Evolutionary conservation across 2,888 invertebrate genomes (phyloP), one percentile per base, ranked within the genome.

Genomic region (Drosophila mercatorum): DNA sequence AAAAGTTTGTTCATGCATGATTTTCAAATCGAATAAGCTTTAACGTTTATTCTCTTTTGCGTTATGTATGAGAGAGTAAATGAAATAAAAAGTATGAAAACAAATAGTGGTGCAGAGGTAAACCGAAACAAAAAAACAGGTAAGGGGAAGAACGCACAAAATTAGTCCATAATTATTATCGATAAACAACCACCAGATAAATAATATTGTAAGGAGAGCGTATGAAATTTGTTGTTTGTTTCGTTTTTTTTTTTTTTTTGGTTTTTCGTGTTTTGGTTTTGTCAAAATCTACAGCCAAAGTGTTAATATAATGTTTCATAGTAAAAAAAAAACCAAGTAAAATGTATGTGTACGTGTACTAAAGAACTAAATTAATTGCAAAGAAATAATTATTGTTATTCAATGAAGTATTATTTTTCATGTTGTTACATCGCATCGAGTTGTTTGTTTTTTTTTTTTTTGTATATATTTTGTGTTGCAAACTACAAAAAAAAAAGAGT

Each of bases 271-370:
- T 72, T 59, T 61, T 52, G 49, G 58, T 81, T 80, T 89, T 87
- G 83, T 84, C 79, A 80, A 90, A 86, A 91, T 89, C 91, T 90
- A 91, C 86, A 90, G 88, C 90, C 91, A 90, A 88, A 86, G 78
- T 81, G 90, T 91, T 91, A 89, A 82, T 55, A 55, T 81, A 79
- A 66, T 78, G 70, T 79, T 75, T 71, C 22, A 22, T 22, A 22
- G 22, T 22, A 22, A 22, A 22, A 22, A 22, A 22, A 22, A 22
- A 22, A 22, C 22, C 1, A 22, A 22, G 22, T 22, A 22, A 22
- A 22, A 22, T 22, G 22, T 22, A 22, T 22, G 22, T 22, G 22
- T 22, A 22, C 22, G 22, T 22, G 2, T 22, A 22, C 22, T 22
- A 22, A 22, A 22, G 22, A 22, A 22, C 22, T 22, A 22, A 22